Conservation (phyloP, 2,797 vertebrate genomes). For the Rhinella marina region DNA sequence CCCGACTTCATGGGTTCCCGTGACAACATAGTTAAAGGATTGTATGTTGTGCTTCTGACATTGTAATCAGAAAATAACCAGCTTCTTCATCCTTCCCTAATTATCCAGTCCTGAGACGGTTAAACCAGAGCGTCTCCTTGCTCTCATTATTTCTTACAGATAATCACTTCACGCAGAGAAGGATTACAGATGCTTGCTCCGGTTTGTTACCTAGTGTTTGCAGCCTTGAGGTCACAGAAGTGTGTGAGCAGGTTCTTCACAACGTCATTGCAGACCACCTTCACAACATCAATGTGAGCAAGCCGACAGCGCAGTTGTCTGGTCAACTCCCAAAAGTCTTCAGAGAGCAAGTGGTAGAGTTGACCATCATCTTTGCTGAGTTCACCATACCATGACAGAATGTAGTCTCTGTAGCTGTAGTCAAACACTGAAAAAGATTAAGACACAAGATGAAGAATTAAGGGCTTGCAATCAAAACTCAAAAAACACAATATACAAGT, state of each 20-base stretch:
- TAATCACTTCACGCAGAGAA: slow-evolving; percentile 2
- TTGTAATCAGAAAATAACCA: neutral
- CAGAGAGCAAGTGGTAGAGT: slow-evolving; percentile 90
- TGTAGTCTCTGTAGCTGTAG: slow-evolving; percentile 94
- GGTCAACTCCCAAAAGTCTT: slow-evolving; percentile 95
- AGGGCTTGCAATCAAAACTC: neutral
- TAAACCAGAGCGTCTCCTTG: neutral
- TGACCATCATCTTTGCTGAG: slow-evolving; percentile 91
- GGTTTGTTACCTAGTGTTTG: slow-evolving; percentile 85
- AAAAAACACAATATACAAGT: too few species aligned
- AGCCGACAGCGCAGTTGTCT: slow-evolving; percentile 86
- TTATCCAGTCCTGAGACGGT: slow-evolving; percentile 2
- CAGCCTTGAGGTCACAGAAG: slow-evolving; percentile 95
- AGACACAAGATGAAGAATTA: slow-evolving; percentile 14
- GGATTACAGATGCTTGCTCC: slow-evolving; percentile 24
- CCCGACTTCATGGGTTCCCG: neutral
- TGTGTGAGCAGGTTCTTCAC: slow-evolving; percentile 89
- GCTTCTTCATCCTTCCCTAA: neutral
- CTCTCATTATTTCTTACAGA: slow-evolving; percentile 5
- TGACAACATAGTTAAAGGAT: neutral
- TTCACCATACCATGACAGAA: slow-evolving; percentile 92
- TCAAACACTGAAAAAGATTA: slow-evolving; percentile 85
- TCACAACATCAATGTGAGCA: slow-evolving; percentile 89
- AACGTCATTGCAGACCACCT: slow-evolving; percentile 89
- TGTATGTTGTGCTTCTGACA: neutral